These are phyloP conservation scores for Siniperca knerii DNA, from an alignment of 2,113 vertebrate genomes.

Conservation along the genomic window DNA sequence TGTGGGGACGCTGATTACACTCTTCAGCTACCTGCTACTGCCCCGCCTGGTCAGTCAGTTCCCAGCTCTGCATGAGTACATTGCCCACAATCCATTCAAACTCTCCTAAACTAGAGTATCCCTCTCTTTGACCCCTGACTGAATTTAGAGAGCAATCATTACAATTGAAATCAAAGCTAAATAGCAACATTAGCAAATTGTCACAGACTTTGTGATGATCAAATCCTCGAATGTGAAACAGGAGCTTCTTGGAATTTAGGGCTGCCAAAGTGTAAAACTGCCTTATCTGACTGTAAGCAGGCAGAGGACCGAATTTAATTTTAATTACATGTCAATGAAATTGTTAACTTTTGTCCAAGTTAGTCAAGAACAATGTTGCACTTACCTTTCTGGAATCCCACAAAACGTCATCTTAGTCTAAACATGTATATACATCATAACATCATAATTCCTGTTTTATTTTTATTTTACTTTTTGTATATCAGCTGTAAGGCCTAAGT, in stretches of 20 bases:
- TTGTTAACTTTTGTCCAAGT: background rate
- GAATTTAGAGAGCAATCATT: background rate
- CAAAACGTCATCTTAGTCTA: background rate
- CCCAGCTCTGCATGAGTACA: constrained; percentile 1
- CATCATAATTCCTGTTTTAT: background rate
- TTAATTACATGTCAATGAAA: background rate
- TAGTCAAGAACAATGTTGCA: no score
- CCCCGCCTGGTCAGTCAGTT: constrained; percentile 82
- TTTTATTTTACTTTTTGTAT: background rate
- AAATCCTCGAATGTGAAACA: background rate
- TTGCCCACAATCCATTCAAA: constrained; percentile 29
- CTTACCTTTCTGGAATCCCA: background rate
- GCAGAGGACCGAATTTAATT: background rate
- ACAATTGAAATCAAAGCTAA: no score
- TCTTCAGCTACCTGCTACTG: constrained; percentile 88
- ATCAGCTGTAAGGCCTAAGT: background rate
- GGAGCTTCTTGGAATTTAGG: background rate
- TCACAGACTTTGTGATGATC: no score
- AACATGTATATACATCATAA: background rate
- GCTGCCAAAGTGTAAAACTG: background rate
- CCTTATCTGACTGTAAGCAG: background rate
- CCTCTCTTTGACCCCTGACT: no score
- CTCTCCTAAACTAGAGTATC: background rate
- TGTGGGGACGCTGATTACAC: constrained; percentile 86
- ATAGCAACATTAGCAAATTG: no score